Evolutionary conservation across 2,113 vertebrate species (phyloP).

Genomic region (Nycticebus coucang): DNA sequence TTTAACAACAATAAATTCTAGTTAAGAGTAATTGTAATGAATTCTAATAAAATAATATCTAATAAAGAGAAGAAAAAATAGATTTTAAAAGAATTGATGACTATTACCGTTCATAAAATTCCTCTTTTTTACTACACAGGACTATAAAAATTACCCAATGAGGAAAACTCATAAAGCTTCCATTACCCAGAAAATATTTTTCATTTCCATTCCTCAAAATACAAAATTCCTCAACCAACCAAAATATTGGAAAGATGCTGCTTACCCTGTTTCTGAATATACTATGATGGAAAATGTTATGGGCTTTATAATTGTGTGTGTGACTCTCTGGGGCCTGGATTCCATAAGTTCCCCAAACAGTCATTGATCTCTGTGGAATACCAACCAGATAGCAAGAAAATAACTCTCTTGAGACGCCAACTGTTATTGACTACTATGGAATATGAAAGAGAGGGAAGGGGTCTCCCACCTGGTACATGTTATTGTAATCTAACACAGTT

Average conservation of each 20-base stretch:
- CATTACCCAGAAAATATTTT: not conserved
- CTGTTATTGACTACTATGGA: not conserved
- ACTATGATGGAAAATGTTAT: not conserved
- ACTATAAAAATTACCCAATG: not conserved
- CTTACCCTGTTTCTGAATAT: not conserved
- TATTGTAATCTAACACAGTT: not conserved
- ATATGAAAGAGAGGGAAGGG: not conserved
- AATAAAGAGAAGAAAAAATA: not conserved
- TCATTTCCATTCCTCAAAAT: not conserved
- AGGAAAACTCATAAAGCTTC: not conserved
- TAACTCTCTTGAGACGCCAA: not conserved
- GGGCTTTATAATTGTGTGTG: not conserved
- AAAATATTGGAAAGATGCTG: not conserved
- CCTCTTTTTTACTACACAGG: rapidly evolving
- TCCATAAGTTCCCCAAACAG: not conserved
- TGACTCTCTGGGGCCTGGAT: not conserved
- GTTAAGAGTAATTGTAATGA: too few species aligned
- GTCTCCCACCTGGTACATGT: not conserved
- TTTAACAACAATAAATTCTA: too few species aligned
- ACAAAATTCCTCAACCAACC: not conserved
- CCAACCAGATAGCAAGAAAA: not conserved
- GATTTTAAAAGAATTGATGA: not conserved
- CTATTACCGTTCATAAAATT: not conserved
- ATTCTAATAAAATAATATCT: not conserved
- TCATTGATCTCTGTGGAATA: not conserved